Evolutionary conservation across 2,888 invertebrate genomes (phyloP).

Genomic region (Diaprepes abbreviatus): DNA sequence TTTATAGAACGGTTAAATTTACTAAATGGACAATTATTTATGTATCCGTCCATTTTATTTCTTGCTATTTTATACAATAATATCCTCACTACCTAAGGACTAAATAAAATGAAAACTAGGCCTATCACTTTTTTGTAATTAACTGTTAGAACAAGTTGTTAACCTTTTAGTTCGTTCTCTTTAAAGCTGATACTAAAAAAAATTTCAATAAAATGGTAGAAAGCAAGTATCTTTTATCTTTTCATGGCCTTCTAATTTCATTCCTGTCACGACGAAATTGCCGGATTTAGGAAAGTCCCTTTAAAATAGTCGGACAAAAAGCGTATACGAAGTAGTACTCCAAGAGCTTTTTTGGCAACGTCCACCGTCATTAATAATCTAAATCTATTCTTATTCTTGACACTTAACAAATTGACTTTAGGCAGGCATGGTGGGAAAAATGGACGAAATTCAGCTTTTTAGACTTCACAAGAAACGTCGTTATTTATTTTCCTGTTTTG

Average conservation of each 20-base stretch:
- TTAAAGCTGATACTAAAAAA: neutral
- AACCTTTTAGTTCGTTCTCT: too few species aligned
- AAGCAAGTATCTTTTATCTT: neutral
- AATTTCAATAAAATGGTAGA: neutral
- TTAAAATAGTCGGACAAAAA: conserved; percentile 25
- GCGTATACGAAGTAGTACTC: conserved; percentile 29
- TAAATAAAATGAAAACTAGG: too few species aligned
- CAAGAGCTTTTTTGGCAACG: conserved; percentile 20
- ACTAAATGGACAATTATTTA: too few species aligned
- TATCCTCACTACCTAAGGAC: too few species aligned
- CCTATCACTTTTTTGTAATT: too few species aligned
- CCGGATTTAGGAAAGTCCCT: conserved; percentile 21
- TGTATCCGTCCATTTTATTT: too few species aligned
- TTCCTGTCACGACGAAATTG: conserved; percentile 21
- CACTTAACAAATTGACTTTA: conserved; percentile 39
- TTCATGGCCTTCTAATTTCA: neutral
- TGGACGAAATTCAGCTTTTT: conserved; percentile 26
- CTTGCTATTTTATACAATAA: too few species aligned
- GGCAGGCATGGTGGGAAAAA: conserved; percentile 25
- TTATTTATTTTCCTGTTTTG: neutral
- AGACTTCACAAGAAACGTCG: neutral
- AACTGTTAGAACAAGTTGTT: too few species aligned
- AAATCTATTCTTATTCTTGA: conserved; percentile 37
- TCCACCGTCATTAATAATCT: conserved; percentile 41
- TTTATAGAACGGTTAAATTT: too few species aligned